Percentiles rank a stretch among this genome's conserved stretches.
These are phyloP conservation scores for Hyaena hyaena DNA, from an alignment of 2,113 vertebrate species.

Conservation along the genomic window DNA sequence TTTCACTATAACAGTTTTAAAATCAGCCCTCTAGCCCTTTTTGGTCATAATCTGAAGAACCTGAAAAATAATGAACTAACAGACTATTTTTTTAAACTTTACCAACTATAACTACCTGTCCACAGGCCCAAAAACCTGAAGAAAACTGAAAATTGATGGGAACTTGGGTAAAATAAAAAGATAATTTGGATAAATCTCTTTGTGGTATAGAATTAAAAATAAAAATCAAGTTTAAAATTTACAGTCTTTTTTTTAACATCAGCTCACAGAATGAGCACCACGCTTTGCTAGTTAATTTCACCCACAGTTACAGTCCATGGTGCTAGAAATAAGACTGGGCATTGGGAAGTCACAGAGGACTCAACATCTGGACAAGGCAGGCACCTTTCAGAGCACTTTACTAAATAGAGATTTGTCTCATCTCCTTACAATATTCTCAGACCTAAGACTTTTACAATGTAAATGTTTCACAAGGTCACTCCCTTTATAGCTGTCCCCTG, in stretches of 20 bases:
- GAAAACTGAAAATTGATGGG: constrained; percentile 45
- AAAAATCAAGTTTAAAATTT: constrained; percentile 50
- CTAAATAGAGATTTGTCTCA: background rate
- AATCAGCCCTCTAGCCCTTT: constrained; percentile 53
- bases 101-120: constrained; percentile 30
- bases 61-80: constrained; percentile 56
- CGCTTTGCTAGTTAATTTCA: constrained; percentile 31
- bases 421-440: background rate
- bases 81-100: constrained; percentile 66
- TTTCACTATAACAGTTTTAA: constrained; percentile 68
- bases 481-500: background rate
- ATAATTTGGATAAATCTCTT: background rate
- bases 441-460: background rate
- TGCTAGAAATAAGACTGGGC: constrained; percentile 38
- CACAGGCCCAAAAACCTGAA: background rate
- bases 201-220: constrained; percentile 22
- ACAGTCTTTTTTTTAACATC: background rate
- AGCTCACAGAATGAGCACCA: constrained; percentile 38
- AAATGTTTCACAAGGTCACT: background rate
- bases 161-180: constrained; percentile 23
- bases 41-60: constrained; percentile 64
- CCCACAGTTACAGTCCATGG: constrained; percentile 36
- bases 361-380: background rate
- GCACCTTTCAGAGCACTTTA: background rate
- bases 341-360: background rate